Conservation (phyloP, 2,113 vertebrate genomes). For the Diadophis punctatus region DNA sequence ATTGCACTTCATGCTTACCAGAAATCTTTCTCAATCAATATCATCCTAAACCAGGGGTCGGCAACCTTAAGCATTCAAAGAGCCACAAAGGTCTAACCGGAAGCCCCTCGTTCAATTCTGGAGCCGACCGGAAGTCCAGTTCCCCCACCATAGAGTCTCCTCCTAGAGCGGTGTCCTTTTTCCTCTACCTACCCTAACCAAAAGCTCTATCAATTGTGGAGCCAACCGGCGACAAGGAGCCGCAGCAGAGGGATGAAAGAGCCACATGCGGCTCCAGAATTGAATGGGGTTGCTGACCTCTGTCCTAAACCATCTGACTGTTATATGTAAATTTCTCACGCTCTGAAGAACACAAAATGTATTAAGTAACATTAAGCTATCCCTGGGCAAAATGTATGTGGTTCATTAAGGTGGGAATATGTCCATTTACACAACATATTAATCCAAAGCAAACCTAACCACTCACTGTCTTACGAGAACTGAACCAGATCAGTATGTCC, state of each 20-base stretch:
- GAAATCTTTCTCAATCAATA: neutral
- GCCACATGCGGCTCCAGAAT: too few relatives aligned
- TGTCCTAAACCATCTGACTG: neutral
- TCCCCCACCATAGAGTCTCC: too few relatives aligned
- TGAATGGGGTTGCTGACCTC: too few relatives aligned
- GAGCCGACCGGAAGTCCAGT: too few relatives aligned
- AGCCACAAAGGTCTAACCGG: too few relatives aligned
- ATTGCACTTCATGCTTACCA: neutral
- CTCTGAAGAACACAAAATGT: neutral
- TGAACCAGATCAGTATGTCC: neutral
- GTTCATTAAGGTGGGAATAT: neutral
- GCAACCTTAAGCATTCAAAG: too few relatives aligned
- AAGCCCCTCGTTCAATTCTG: too few relatives aligned
- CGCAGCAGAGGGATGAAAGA: too few relatives aligned
- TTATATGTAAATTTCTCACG: neutral
- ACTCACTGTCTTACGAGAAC: neutral
- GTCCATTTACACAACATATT: neutral
- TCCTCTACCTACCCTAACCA: too few relatives aligned
- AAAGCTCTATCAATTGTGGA: too few relatives aligned
- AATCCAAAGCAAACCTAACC: neutral
- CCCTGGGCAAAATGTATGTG: neutral
- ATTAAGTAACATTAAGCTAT: neutral
- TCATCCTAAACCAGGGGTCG: neutral
- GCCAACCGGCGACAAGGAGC: too few relatives aligned
- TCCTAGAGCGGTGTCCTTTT: too few relatives aligned